phyloP scores from a whole-genome alignment of 2,113 vertebrate genomes.

The Fukomys damarensis region DNA sequence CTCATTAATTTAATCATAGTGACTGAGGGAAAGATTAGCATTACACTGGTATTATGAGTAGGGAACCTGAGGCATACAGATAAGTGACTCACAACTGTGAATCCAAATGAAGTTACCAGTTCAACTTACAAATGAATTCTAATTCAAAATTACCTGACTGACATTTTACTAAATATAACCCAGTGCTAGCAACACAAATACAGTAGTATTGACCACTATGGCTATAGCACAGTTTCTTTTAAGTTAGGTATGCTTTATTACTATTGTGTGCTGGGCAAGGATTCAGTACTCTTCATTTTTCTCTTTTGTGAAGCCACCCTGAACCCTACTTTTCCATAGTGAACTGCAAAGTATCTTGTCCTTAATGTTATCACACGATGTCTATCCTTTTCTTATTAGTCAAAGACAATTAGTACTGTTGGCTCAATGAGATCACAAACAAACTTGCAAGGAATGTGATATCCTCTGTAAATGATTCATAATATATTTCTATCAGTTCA shows the following conservation, averaged over 20 bases:
- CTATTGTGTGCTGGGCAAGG: background rate
- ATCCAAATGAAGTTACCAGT: slow-evolving; percentile 13
- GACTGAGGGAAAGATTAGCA: background rate
- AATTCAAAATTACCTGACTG: background rate
- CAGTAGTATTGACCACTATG: background rate
- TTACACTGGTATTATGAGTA: background rate
- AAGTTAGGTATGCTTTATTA: background rate
- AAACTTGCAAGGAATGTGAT: background rate
- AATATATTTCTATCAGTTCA: background rate
- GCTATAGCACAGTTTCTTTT: background rate
- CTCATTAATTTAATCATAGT: background rate
- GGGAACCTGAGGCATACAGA: background rate
- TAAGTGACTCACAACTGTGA: slow-evolving; percentile 27
- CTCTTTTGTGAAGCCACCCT: background rate
- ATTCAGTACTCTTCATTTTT: background rate
- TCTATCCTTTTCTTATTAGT: background rate
- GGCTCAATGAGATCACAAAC: background rate
- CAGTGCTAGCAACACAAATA: background rate
- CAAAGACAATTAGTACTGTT: background rate
- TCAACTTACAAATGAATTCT: slow-evolving; percentile 32
- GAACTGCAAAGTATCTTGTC: background rate
- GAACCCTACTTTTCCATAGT: background rate
- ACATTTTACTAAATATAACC: slow-evolving; percentile 40
- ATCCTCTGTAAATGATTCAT: slow-evolving; percentile 8
- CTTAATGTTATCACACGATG: background rate